Evolutionary conservation across 2,888 invertebrate species (phyloP), one percentile per base, ranked within the genome.

Genomic region (Sminthurinus aureus): DNA sequence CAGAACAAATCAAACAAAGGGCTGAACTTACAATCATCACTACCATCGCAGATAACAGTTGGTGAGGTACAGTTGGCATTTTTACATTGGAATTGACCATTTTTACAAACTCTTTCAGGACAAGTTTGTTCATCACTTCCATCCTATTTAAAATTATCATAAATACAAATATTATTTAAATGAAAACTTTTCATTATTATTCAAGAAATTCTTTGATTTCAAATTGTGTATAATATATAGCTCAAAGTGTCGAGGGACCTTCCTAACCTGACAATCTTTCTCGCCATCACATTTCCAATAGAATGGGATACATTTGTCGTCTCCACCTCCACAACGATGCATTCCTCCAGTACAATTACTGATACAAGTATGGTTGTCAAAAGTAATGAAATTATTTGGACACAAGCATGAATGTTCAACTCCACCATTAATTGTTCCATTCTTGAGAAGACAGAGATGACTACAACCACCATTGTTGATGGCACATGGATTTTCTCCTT

Each of bases 271-370:
- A 89, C 98, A 98, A 87, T 92, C 91, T 89, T 94, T 95, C 90
- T 98, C 98, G 18, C 98, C 98, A 87, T 98, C 98, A 89, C 96
- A 86, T 26, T 84, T 94, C 94, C 95, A 95, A 91, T 94, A 95
- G 93, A 94, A 94, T 0, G 95, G 95, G 78, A 94, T 93, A 88
- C 94, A 94, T 87, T 93, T 93, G 88, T 94, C 94, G 87, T 95
- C 95, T 81, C 91, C 91, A 87, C 93, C 92, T 74, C 93, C 93
- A 89, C 95, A 95, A 6, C 93, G 92, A 92, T 97, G 95, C 91
- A 97, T 96, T 0, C 96, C 96, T 66, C 93, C 92, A 0, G 98
- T 97, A 90, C 99, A 99, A 91, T 99, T 99, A 0, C 98, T 96
- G 79, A 96, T 93, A 90, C 98, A 99, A 0, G 96, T 97, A 90